Conservation (phyloP, 2,888 invertebrate species). For the Sinodicranocentrus sp. region DNA sequence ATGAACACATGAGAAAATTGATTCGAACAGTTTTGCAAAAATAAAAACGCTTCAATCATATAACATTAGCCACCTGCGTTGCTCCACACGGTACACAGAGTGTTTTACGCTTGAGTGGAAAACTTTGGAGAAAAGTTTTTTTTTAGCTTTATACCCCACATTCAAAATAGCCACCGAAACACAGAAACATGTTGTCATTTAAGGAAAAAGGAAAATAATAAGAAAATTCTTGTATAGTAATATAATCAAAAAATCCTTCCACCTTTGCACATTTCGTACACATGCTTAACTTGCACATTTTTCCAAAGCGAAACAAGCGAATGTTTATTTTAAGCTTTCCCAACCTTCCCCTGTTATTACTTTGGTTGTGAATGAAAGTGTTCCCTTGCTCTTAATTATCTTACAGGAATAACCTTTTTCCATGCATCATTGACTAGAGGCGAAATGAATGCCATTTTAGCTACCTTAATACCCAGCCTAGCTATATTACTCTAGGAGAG, state of each 20-base stretch:
- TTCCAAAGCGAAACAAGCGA: too few relatives aligned
- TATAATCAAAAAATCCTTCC: slow-evolving; percentile 7
- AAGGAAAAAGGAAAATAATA: neutral
- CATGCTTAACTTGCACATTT: too few relatives aligned
- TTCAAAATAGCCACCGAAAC: slow-evolving; percentile 25
- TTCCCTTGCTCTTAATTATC: slow-evolving; percentile 60
- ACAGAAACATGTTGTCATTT: neutral
- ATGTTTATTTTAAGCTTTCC: slow-evolving; percentile 47
- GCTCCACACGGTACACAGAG: neutral
- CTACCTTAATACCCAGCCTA: neutral
- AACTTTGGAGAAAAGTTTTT: neutral
- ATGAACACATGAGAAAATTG: slow-evolving; percentile 49
- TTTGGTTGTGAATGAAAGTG: slow-evolving; percentile 30
- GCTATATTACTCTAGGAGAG: too few relatives aligned
- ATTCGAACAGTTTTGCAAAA: slow-evolving; percentile 46
- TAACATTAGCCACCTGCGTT: slow-evolving; percentile 47
- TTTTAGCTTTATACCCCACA: neutral
- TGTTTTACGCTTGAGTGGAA: neutral
- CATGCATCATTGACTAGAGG: slow-evolving; percentile 60
- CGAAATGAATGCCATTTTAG: slow-evolving; percentile 40
- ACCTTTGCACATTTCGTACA: slow-evolving; percentile 37
- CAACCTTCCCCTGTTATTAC: slow-evolving; percentile 3
- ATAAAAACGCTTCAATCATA: slow-evolving; percentile 18
- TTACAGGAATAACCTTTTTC: slow-evolving; percentile 53
- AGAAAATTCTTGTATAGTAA: neutral